A percentile compares a stretch with the other conserved stretches of the same genome.
phyloP scores from a whole-genome alignment of 2,113 vertebrate genomes.

The Theristicus caerulescens region DNA sequence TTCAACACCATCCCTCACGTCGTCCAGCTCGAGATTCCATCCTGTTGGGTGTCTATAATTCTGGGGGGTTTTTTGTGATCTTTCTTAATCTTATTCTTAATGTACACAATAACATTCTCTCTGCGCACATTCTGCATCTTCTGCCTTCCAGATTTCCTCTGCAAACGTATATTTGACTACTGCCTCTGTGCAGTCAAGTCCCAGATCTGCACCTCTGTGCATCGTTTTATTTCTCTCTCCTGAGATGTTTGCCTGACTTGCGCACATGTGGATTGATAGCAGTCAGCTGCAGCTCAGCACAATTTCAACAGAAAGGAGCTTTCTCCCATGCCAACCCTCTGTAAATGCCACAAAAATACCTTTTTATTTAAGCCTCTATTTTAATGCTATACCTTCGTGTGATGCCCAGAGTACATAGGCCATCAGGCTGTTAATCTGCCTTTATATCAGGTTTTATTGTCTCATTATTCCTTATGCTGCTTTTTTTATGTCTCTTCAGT shows the following conservation, averaged over 20 bases:
- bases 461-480: not conserved
- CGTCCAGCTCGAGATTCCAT: not conserved
- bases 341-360: not conserved
- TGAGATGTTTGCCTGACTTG: not conserved
- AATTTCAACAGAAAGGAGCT: not conserved
- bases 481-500: not conserved
- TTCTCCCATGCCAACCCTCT: not conserved
- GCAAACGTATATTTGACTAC: not conserved
- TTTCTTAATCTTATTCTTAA: not conserved
- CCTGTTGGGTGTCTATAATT: not conserved
- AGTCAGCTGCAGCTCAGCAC: not conserved
- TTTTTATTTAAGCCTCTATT: not conserved
- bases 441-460: not conserved
- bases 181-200: not conserved
- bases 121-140: not conserved
- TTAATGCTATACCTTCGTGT: not conserved
- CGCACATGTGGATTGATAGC: not conserved
- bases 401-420: not conserved
- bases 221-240: not conserved
- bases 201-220: not conserved
- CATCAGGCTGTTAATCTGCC: not conserved
- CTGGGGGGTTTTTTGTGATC: rapidly evolving
- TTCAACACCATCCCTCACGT: rapidly evolving
- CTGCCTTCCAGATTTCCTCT: not conserved
- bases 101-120: not conserved